phyloP scores from a whole-genome alignment of 2,113 vertebrate genomes.

The Ptyas mucosa region DNA sequence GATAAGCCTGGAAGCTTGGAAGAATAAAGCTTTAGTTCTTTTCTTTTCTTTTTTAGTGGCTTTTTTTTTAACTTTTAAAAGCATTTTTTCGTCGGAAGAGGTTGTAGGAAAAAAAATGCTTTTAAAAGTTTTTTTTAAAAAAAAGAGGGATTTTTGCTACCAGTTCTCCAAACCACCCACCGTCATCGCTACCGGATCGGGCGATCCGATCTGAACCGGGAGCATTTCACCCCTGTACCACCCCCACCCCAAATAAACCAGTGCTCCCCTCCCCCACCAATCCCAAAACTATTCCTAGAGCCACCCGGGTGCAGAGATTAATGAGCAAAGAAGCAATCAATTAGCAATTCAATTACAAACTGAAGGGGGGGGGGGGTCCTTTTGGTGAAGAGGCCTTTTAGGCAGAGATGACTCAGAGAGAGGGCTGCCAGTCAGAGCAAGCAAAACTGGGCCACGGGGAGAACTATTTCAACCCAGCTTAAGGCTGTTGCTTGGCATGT shows the following conservation, averaged over 20 bases:
- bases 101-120: too few species aligned
- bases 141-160: too few species aligned
- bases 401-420: neutral
- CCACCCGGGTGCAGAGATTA: neutral
- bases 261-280: neutral
- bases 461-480: neutral
- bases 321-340: neutral
- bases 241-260: neutral
- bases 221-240: too few species aligned
- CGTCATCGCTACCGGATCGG: too few species aligned
- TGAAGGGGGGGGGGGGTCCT: neutral
- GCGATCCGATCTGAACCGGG: too few species aligned
- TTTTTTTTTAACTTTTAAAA: too few species aligned
- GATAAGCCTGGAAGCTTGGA: neutral
- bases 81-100: too few species aligned
- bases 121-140: too few species aligned
- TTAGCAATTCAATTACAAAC: neutral
- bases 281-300: neutral
- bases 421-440: neutral
- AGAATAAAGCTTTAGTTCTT: neutral
- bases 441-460: neutral
- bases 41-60: too few species aligned
- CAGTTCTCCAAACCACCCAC: too few species aligned
- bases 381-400: neutral
- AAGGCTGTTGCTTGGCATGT: neutral